phyloP scores from a whole-genome alignment of 2,888 invertebrate genomes.

The Lymantria monacha region DNA sequence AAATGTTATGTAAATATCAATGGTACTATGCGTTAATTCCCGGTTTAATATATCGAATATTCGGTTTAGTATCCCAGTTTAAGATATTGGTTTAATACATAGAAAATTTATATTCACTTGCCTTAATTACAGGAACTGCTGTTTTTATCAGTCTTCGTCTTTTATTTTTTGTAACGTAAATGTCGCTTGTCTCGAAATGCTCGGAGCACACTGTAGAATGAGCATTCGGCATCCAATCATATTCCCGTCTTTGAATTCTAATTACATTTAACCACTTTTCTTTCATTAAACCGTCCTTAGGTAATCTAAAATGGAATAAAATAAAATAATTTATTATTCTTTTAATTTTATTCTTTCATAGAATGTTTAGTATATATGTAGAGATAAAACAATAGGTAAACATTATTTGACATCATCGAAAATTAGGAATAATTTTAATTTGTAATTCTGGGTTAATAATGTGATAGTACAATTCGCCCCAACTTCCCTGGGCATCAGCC shows the following conservation, averaged over 20 bases:
- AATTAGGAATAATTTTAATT: no score
- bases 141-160: slow-evolving; percentile 1
- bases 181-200: background rate
- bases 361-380: no score
- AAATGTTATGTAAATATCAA: background rate
- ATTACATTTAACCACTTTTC: slow-evolving; percentile 6
- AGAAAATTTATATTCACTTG: background rate
- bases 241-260: slow-evolving; percentile 3
- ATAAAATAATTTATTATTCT: background rate
- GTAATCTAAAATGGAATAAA: slow-evolving; percentile 3
- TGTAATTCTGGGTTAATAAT: no score
- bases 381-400: no score
- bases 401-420: no score
- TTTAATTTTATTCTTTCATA: no score
- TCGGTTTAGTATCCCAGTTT: background rate
- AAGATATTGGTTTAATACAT: background rate
- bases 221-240: background rate
- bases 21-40: background rate
- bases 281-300: slow-evolving; percentile 3
- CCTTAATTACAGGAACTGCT: slow-evolving; percentile 3
- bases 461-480: no score
- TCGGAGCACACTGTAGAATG: background rate
- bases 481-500: no score
- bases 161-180: background rate
- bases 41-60: background rate